Base-by-base conservation (phyloP, 1,140 invertebrate genomes). In the Rhopalosiphum maidis region DNA sequence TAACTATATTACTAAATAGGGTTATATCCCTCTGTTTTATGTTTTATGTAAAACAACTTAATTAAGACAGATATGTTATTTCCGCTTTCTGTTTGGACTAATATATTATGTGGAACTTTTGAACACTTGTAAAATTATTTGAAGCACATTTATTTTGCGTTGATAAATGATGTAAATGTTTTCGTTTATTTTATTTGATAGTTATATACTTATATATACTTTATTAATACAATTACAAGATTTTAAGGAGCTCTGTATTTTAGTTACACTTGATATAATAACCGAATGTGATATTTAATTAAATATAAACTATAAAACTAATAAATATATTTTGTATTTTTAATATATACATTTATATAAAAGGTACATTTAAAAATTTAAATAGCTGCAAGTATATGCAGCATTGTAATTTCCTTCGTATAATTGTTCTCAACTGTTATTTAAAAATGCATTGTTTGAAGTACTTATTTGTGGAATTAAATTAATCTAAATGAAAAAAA, bases 1-100 rank as follows among this genome's bases (percentile, higher is more conserved):
- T 46, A 86, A 22, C 7, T 43, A 55, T 23, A 21, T 41, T 55
- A 21, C 23, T 55, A 88, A 87, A 54, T 51, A 88, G 51, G 51
- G 15, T 41, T 90, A 35, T 54, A 37, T 41, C 18, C 9, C 35
- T 30, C 55, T 54, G 1, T 86, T 55, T 37, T 35, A 5, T 21
- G 3, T 21, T 54, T 54, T 54, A 30, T 90, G 60, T n/a, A 90
- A 90, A 55, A 41, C 48, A 90, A 25, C 35, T 60, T 55, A 89
- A 55, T 89, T 35, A 90, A 90, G 22, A 55, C 51, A 55, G 55
- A 90, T 90, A n/a, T 51, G 37, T 55, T 30, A 41, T 90, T 90
- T 90, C 51, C 88, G 51, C 30, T 60, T 51, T 88, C n/a, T n/a
- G 86, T 51, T 88, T 35, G 46, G 46, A 35, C 30, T 18, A 88